Evolutionary conservation across 2,797 vertebrate species (phyloP), one percentile per base, ranked within the genome.

Genomic region (Acanthornis magna): DNA sequence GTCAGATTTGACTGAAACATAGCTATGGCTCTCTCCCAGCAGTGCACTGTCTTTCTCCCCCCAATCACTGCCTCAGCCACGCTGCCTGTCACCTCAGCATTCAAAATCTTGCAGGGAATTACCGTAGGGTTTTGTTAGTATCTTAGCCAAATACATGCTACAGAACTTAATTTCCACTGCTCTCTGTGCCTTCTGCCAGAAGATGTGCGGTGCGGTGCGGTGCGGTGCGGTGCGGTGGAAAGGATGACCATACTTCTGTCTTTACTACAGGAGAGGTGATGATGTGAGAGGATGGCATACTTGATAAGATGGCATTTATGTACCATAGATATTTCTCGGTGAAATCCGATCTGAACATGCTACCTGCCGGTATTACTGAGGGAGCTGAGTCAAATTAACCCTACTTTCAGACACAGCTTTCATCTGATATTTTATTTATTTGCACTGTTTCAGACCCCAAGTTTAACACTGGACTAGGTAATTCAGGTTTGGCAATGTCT

Each of bases 1-100:
- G 98, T 98, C 98, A 98, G 97, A 97, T 97, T 97, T 98, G 94
- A 96, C 97, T 97, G 97, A 97, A 97, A 95, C 93, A 74, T 91
- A 60, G 97, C 97, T 93, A 68, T 88, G 85, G 88, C 95, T 97
- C 92, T 97, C 95, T 96, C 94, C 84, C 95, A 97, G 95, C 97
- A 96, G 87, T 48, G 71, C 88, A 82, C 88, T 93, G 84, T 86
- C 87, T 92, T 94, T 84, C 79, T 92, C 19, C n/a, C 38, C 32
- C 22, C 32, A 51, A 30, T 51, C 15, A 13, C 45, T 60, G 63
- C 42, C 57, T 85, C 58, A 55, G 15, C 82, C 50, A 43, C 4
- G 3, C 57, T 2, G 15, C 87, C 67, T 85, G 81, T 92, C 96
- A 96, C 91, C 85, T 93, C 83, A 42, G 91, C 72, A 82, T 93